Evolutionary conservation across 2,113 vertebrate species (phyloP).

Genomic region (Ceratotherium simum): DNA sequence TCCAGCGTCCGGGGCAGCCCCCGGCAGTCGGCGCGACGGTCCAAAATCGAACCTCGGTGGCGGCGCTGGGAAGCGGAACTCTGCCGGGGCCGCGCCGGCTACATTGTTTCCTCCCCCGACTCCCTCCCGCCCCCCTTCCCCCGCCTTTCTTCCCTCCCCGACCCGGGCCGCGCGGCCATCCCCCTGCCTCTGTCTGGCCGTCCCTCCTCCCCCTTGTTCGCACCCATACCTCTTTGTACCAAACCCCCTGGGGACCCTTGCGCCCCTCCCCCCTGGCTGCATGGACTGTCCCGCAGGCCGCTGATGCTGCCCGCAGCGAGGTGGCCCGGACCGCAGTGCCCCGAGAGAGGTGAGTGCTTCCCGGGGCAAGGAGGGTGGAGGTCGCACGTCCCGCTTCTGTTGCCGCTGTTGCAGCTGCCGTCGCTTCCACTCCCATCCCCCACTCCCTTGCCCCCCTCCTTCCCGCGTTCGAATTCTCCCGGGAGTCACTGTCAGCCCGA

Average conservation of each 20-base stretch:
- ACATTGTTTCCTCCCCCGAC: conserved; percentile 81
- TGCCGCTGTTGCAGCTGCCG: neutral
- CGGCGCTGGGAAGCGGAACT: conserved; percentile 80
- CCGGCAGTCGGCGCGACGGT: conserved; percentile 53
- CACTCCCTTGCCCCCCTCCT: neutral
- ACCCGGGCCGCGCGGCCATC: conserved; percentile 49
- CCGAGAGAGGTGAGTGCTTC: conserved; percentile 69
- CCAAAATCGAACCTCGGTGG: neutral
- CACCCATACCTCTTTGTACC: neutral
- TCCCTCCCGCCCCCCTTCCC: conserved; percentile 47
- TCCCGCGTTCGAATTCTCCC: conserved; percentile 71
- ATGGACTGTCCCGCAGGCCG: conserved; percentile 71
- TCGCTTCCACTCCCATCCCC: conserved; percentile 61
- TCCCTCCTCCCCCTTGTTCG: neutral
- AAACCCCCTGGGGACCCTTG: neutral
- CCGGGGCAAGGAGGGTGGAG: neutral
- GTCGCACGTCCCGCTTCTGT: neutral
- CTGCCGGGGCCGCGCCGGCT: conserved; percentile 72
- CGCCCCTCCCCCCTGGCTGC: conserved; percentile 58
- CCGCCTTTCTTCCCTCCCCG: conserved; percentile 62
- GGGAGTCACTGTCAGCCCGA: conserved; percentile 58
- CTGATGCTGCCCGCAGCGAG: conserved; percentile 70
- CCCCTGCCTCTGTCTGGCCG: neutral
- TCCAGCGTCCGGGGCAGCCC: conserved; percentile 50
- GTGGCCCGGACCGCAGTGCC: conserved; percentile 71